Conservation (phyloP, 2,797 vertebrate genomes). For the Acrossocheilus wenchowensis region DNA sequence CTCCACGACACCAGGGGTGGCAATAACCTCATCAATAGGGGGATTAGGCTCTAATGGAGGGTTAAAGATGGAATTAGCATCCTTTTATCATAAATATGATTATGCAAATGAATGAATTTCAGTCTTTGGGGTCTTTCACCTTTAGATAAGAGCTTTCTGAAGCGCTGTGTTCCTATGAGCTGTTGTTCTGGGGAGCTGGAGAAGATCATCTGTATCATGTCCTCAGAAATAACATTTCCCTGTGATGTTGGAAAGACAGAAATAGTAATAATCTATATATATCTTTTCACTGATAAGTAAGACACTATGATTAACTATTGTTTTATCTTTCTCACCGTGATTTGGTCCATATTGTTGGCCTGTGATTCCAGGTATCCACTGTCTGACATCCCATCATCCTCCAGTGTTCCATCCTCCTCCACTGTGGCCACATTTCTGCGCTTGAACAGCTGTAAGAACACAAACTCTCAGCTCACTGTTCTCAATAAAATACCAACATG, state of each 20-base stretch:
- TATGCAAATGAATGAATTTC: neutral
- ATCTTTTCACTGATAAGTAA: neutral
- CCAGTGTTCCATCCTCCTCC: slow-evolving; percentile 84
- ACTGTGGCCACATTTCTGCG: slow-evolving; percentile 96
- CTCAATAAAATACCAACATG: neutral
- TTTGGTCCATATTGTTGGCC: slow-evolving; percentile 95
- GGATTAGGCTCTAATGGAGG: slow-evolving; percentile 89
- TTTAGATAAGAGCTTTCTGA: slow-evolving; percentile 97
- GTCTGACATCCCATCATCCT: slow-evolving; percentile 96
- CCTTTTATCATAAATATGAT: neutral
- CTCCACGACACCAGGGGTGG: slow-evolving; percentile 92
- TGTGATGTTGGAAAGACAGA: slow-evolving; percentile 60
- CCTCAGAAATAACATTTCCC: slow-evolving; percentile 92
- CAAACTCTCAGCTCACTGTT: slow-evolving; percentile 19
- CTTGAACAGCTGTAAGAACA: slow-evolving; percentile 87
- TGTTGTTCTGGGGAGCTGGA: slow-evolving; percentile 94
- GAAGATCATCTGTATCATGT: slow-evolving; percentile 99
- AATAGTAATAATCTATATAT: neutral
- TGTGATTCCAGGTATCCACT: slow-evolving; percentile 95
- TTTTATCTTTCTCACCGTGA: slow-evolving; percentile 77
- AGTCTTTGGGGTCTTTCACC: slow-evolving; percentile 72
- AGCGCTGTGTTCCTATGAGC: slow-evolving; percentile 95
- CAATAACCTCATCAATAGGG: slow-evolving; percentile 97
- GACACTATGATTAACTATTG: neutral
- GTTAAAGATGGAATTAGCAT: slow-evolving; percentile 12